These are phyloP conservation scores for Chelon labrosus DNA, from an alignment of 2,797 vertebrate species.

Conservation along the genomic window DNA sequence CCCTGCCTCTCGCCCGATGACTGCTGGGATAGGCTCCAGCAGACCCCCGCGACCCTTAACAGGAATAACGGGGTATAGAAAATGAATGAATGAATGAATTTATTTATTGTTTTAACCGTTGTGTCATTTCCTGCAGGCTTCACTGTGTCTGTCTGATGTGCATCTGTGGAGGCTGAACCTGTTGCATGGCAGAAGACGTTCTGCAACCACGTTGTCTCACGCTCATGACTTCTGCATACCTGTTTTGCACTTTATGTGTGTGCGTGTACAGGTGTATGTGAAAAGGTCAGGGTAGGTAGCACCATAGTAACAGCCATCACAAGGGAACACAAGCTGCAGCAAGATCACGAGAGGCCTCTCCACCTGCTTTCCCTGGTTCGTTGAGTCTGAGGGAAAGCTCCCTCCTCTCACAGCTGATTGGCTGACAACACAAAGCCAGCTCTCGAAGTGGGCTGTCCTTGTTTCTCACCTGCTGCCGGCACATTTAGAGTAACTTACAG, in stretches of 20 bases:
- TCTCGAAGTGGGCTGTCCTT: neutral
- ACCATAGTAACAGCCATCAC: constrained; percentile 21
- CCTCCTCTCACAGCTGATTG: constrained; percentile 46
- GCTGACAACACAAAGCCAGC: constrained; percentile 5
- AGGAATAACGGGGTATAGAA: too few relatives aligned
- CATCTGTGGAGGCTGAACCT: constrained; percentile 58
- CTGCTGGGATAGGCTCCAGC: too few relatives aligned
- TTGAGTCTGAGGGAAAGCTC: neutral
- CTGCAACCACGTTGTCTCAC: neutral
- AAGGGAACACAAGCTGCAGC: neutral
- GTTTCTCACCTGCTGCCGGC: constrained; percentile 3
- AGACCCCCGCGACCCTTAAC: too few relatives aligned
- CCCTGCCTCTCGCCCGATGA: too few relatives aligned
- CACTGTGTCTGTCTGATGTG: constrained; percentile 28
- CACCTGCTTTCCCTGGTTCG: constrained; percentile 24
- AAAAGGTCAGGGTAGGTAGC: neutral
- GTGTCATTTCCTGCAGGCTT: too few relatives aligned
- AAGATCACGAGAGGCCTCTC: neutral
- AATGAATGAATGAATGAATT: too few relatives aligned
- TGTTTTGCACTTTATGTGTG: neutral
- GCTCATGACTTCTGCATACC: constrained; percentile 26
- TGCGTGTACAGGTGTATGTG: neutral
- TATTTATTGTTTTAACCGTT: too few relatives aligned
- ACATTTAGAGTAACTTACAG: neutral
- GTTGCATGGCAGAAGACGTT: neutral